phyloP scores from a whole-genome alignment of 2,797 vertebrate genomes.

The Hapalemur alaotrensis region DNA sequence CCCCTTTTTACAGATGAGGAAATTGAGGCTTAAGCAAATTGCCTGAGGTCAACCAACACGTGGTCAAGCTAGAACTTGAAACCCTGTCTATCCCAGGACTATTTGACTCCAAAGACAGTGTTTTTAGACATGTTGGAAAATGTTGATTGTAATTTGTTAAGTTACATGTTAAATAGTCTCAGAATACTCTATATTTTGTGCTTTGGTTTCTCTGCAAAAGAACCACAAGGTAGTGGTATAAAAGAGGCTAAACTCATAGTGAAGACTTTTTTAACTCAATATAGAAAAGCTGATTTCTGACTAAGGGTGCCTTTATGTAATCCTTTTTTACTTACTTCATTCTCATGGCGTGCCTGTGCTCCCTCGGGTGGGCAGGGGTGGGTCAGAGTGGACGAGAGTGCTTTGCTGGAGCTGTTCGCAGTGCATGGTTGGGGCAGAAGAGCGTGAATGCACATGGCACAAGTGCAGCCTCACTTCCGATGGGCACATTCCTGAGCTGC shows the following conservation, averaged over 20 bases:
- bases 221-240: not conserved
- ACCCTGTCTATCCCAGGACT: not conserved
- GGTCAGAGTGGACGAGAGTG: conserved; percentile 78
- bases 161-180: conserved; percentile 12
- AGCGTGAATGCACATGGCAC: conserved; percentile 65
- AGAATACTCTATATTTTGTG: not conserved
- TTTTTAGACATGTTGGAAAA: conserved; percentile 23
- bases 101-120: not conserved
- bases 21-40: not conserved
- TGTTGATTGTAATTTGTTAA: not conserved
- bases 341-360: conserved; percentile 54
- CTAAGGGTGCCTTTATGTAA: not conserved
- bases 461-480: conserved; percentile 74
- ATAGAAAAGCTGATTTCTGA: conserved; percentile 10
- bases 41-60: not conserved
- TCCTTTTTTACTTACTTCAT: conserved; percentile 68
- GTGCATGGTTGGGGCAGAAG: conserved; percentile 71
- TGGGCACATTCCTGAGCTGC: conserved; percentile 76
- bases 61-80: conserved; percentile 27
- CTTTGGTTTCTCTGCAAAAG: conserved; percentile 32
- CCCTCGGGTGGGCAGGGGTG: conserved; percentile 77
- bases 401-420: conserved; percentile 76
- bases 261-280: not conserved
- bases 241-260: not conserved
- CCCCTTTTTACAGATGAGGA: not conserved